Conservation (phyloP, 2,113 vertebrate genomes). For the Tamias sibiricus region DNA sequence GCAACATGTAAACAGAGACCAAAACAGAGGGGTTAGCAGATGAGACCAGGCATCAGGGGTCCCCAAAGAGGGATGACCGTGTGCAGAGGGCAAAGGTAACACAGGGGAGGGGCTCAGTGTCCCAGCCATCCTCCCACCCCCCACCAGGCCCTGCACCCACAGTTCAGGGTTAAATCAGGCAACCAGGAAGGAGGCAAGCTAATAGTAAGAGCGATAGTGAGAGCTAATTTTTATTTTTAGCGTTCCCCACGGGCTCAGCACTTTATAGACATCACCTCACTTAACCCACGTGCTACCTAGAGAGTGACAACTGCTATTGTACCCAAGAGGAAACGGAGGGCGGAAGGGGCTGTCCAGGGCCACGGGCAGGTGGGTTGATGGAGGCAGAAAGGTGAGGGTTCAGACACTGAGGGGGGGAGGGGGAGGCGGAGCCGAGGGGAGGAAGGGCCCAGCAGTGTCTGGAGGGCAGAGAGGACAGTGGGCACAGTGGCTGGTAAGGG, state of each 20-base stretch:
- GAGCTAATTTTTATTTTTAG: slow-evolving; percentile 48
- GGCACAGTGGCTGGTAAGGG: background rate
- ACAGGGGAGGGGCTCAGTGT: background rate
- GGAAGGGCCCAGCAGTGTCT: background rate
- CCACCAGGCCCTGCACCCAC: background rate
- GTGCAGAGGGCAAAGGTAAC: background rate
- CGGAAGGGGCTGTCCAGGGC: background rate
- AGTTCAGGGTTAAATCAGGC: slow-evolving; percentile 2
- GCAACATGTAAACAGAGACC: background rate
- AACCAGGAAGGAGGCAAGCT: background rate
- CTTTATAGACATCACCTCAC: background rate
- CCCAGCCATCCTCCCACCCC: background rate
- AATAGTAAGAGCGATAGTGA: background rate
- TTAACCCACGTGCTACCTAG: background rate
- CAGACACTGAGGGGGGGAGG: background rate
- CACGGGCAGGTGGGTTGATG: fast-evolving
- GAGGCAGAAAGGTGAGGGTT: background rate
- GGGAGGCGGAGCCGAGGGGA: background rate
- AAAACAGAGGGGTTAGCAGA: background rate
- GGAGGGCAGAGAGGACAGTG: background rate
- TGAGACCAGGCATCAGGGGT: background rate
- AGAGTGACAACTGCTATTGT: background rate
- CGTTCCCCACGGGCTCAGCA: background rate
- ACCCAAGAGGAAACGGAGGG: background rate
- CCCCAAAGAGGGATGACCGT: background rate